These are phyloP conservation scores for Trinorchestia longiramus DNA, from an alignment of 1,140 invertebrate species.

Conservation along the genomic window DNA sequence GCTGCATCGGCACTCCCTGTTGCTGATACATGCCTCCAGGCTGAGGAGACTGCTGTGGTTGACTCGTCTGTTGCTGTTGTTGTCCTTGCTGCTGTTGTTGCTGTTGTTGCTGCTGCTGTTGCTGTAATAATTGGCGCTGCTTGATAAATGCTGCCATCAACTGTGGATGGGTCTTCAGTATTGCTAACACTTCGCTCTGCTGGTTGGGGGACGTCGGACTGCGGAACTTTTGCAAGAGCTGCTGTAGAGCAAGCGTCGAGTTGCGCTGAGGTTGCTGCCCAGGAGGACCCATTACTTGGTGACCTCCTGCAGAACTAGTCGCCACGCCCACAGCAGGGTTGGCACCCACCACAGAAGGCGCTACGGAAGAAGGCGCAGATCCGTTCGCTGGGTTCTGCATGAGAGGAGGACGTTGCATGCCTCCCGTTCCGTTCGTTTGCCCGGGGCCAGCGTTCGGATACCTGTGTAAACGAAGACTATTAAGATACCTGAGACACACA, in stretches of 20 bases:
- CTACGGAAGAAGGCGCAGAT: background rate
- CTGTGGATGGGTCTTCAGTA: slow-evolving; percentile 94
- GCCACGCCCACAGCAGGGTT: slow-evolving; percentile 19
- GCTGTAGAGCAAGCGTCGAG: slow-evolving; percentile 81
- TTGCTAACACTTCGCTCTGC: slow-evolving; percentile 89
- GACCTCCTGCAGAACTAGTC: slow-evolving; percentile 60
- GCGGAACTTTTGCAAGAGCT: slow-evolving; percentile 89
- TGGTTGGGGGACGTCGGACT: slow-evolving; percentile 91
- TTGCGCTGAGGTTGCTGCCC: slow-evolving; percentile 75
- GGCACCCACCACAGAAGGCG: background rate
- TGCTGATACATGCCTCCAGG: slow-evolving; percentile 70
- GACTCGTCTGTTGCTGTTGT: slow-evolving; percentile 68
- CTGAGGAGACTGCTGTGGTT: slow-evolving; percentile 71
- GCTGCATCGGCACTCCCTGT: slow-evolving; percentile 72
- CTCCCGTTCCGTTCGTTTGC: slow-evolving; percentile 60
- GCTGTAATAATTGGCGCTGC: slow-evolving; percentile 79
- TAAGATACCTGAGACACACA: background rate
- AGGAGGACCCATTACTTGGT: slow-evolving; percentile 70
- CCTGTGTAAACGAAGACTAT: slow-evolving; percentile 28
- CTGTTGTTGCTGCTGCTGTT: slow-evolving; percentile 68
- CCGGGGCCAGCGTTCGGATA: slow-evolving; percentile 62
- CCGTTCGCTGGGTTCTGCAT: slow-evolving; percentile 62
- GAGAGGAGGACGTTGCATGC: slow-evolving; percentile 62
- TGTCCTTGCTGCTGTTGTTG: slow-evolving; percentile 67
- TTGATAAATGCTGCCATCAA: slow-evolving; percentile 97